Evolutionary conservation across 2,888 invertebrate species (phyloP), one percentile per base, ranked within the genome.

Genomic region (Masnerella sp.): DNA sequence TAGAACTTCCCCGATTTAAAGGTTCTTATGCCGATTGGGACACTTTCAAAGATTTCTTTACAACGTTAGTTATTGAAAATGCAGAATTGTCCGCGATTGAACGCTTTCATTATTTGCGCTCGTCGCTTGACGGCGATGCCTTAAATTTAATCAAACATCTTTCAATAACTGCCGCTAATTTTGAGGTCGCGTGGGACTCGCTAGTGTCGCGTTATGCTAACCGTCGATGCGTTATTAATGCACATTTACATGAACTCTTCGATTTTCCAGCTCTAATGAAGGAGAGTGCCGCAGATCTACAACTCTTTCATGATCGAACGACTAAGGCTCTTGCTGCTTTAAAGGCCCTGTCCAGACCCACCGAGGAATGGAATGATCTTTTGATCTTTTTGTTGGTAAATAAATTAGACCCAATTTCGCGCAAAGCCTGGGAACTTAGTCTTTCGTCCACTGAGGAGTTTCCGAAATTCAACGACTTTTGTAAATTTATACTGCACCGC

Each of bases 361-460:
- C 62, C 0, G 69, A 69, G 0, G 52, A 65, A 5, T 64, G 64
- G 71, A 65, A 69, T 28, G 74, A 74, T 32, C 17, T 74, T 5
- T 22, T 71, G 0, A 52, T 74, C n/a, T 71, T 58, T n/a, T 36
- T 74, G 15, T 52, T 64, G 0, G 30, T 69, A 2, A 45, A 51
- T 1, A 70, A 59, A 52, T 38, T 76, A 1, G 74, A 74, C n/a
- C 22, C 64, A 30, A 20, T 34, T 0, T 62, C 70, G 5, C 61
- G 77, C 1, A 25, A 54, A n/a, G 72, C 68, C 5, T 76, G 76
- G 76, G 74, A 76, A 20, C 12, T 43, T 2, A 15, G 17, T 9
- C 9, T 64, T 2, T 5, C 18, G 1, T 9, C 20, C 1, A 8
- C 11, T 1, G 18, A 0, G 2, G 64, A 52, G 7, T 40, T 28